Conservation (phyloP, 2,113 vertebrate species). For the Apodemus speciosus region DNA sequence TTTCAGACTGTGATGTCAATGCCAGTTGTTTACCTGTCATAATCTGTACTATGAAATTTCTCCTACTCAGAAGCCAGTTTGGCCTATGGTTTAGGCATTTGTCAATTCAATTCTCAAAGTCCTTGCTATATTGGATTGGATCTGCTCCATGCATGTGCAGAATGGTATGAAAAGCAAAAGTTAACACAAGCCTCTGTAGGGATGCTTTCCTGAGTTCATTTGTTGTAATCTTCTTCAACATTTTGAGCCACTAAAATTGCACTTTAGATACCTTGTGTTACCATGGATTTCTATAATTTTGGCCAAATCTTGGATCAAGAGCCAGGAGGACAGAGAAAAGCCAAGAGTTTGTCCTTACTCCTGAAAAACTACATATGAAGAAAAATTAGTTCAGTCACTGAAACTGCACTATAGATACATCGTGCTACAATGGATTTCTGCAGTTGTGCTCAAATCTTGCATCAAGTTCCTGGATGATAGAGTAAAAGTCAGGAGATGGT, state of each 20-base stretch:
- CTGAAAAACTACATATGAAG: neutral
- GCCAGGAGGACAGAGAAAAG: neutral
- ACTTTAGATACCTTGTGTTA: neutral
- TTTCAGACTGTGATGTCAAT: neutral
- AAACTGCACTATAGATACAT: neutral
- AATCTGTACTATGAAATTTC: neutral
- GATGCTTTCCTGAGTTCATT: neutral
- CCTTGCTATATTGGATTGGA: neutral
- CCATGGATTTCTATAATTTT: neutral
- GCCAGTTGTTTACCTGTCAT: neutral
- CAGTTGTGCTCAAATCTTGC: neutral
- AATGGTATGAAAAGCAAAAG: neutral
- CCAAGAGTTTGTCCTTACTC: neutral
- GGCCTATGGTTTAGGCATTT: neutral
- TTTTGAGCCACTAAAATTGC: neutral
- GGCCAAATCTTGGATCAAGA: neutral
- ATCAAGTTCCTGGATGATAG: neutral
- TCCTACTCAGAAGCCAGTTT: neutral
- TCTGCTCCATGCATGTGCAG: neutral
- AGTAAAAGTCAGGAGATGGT: neutral
- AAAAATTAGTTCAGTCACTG: neutral
- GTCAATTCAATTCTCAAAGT: neutral
- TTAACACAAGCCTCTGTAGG: neutral
- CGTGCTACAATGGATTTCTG: neutral
- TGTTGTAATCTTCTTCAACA: neutral